Conservation (phyloP, 2,888 invertebrate species). For the Drosophila borealis region DNA sequence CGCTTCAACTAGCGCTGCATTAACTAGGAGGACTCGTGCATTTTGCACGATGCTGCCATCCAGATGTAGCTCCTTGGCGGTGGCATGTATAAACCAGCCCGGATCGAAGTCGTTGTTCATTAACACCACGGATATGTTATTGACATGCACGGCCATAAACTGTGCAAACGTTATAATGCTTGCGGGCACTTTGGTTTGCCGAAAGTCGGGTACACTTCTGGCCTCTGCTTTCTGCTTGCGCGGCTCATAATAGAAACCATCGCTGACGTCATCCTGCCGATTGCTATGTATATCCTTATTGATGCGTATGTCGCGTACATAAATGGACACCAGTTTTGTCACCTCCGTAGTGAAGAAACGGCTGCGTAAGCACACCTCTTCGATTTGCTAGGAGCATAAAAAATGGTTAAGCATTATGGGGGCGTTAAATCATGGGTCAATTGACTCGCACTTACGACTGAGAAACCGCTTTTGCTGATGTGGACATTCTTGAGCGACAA, state of each 20-base stretch:
- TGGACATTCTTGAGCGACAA: slow-evolving; percentile 91
- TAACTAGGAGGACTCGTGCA: slow-evolving; percentile 89
- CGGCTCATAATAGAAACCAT: slow-evolving; percentile 83
- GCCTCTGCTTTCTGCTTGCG: slow-evolving; percentile 63
- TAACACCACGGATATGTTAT: slow-evolving; percentile 89
- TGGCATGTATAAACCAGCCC: slow-evolving; percentile 90
- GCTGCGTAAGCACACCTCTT: slow-evolving; percentile 93
- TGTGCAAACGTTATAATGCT: slow-evolving; percentile 93
- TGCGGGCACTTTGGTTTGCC: slow-evolving; percentile 91
- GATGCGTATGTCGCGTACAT: slow-evolving; percentile 92
- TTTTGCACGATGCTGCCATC: slow-evolving; percentile 90
- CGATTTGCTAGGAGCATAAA: slow-evolving; percentile 88
- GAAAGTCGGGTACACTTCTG: slow-evolving; percentile 88
- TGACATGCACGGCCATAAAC: slow-evolving; percentile 94
- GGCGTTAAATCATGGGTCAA: slow-evolving; percentile 11
- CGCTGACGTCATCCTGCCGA: slow-evolving; percentile 61
- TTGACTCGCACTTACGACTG: slow-evolving; percentile 87
- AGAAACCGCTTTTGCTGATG: slow-evolving; percentile 91
- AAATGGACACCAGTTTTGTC: slow-evolving; percentile 92
- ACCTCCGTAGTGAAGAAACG: slow-evolving; percentile 95
- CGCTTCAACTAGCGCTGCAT: slow-evolving; percentile 89
- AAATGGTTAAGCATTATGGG: slow-evolving; percentile 2
- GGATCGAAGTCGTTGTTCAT: slow-evolving; percentile 88
- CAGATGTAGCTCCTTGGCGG: slow-evolving; percentile 89
- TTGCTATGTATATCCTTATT: slow-evolving; percentile 89